Percentiles rank a stretch among this genome's conserved stretches.
Conservation (phyloP, 2,113 vertebrate genomes). For the Pandion haliaetus region DNA sequence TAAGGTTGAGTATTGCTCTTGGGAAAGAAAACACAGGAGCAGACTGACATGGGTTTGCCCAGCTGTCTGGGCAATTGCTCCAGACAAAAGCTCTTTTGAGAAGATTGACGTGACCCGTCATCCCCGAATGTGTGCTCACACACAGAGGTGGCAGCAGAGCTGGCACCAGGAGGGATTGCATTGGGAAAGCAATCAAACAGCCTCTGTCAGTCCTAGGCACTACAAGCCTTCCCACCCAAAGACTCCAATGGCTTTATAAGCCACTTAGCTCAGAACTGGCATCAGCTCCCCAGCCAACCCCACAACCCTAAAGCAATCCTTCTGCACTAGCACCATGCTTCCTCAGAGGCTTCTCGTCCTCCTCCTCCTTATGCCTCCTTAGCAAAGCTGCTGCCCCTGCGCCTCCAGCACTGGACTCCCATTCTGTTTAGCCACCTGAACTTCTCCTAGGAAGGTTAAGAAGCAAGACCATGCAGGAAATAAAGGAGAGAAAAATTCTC, state of each 20-base stretch:
- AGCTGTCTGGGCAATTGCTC: not conserved
- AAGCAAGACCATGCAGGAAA: not conserved
- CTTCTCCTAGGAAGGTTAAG: not conserved
- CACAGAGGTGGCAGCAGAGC: not conserved
- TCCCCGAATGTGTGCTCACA: not conserved
- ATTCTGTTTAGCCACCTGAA: not conserved
- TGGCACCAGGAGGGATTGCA: not conserved
- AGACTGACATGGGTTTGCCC: not conserved
- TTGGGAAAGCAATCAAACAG: not conserved
- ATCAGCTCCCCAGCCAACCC: not conserved
- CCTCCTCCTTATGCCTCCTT: not conserved
- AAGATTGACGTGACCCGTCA: not conserved
- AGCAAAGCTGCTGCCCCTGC: not conserved
- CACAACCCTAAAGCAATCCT: not conserved
- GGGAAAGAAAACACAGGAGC: not conserved
- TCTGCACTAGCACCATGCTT: rapidly evolving
- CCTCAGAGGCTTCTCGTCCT: not conserved
- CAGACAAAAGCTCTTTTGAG: conserved; percentile 35
- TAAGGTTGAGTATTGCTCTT: not conserved
- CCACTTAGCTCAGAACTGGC: not conserved
- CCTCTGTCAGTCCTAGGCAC: not conserved
- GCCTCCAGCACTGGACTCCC: not conserved
- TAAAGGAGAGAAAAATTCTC: not conserved
- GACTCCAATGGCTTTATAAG: not conserved
- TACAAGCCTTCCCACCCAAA: not conserved